These are phyloP conservation scores for Girardinus metallicus DNA, from an alignment of 2,797 vertebrate species.

Conservation along the genomic window DNA sequence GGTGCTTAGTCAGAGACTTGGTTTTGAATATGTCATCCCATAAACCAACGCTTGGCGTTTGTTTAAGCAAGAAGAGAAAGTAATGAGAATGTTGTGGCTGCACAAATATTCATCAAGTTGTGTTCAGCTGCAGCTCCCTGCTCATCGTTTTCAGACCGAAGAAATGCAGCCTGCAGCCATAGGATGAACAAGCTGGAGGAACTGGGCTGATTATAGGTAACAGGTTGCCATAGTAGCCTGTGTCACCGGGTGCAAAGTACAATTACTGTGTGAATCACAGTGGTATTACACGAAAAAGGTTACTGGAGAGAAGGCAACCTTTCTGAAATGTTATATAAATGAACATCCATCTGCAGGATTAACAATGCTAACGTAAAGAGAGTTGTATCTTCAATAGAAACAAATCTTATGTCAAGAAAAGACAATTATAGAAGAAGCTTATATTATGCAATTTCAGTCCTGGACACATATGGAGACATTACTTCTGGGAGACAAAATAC, in stretches of 20 bases:
- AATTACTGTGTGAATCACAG: not conserved
- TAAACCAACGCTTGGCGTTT: not conserved
- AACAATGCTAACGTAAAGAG: too few relatives aligned
- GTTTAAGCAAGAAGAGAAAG: not conserved
- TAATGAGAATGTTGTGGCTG: not conserved
- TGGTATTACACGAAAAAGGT: not conserved
- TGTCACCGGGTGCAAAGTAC: constrained; percentile 5
- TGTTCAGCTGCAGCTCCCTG: not conserved
- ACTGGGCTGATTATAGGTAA: constrained; percentile 6
- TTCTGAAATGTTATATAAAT: not conserved
- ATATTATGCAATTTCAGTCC: not conserved
- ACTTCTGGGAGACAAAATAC: not conserved
- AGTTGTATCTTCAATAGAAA: not conserved
- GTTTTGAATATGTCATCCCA: not conserved
- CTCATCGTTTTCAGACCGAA: not conserved
- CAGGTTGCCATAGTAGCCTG: constrained; percentile 11
- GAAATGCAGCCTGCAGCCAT: not conserved
- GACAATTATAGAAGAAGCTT: not conserved
- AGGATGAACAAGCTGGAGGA: not conserved
- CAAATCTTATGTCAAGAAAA: not conserved
- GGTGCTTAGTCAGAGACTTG: constrained; percentile 1
- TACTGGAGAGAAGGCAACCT: not conserved
- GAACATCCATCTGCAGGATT: not conserved
- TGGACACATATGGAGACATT: not conserved
- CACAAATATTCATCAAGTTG: not conserved